These are phyloP conservation scores for Epizoanthus ramosus DNA, from an alignment of 92 coral and sea anemone species.

Conservation along the genomic window DNA sequence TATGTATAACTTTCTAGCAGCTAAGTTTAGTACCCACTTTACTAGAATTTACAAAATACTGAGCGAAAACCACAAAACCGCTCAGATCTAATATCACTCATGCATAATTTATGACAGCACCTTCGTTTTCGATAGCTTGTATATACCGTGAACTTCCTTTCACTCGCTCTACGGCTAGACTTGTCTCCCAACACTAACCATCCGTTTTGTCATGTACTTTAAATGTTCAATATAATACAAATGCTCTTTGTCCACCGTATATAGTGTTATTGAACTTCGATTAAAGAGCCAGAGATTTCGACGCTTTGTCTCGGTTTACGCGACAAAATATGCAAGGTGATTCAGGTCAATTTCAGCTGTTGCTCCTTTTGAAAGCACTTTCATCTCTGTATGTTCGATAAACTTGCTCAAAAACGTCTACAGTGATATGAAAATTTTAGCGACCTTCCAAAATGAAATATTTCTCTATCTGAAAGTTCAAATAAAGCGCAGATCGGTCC, in stretches of 20 bases:
- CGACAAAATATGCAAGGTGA: conserved; percentile 5
- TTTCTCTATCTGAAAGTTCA: background rate
- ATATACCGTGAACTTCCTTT: conserved; percentile 4
- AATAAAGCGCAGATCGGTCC: conserved; percentile 4
- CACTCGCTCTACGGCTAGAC: background rate
- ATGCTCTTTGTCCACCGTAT: background rate
- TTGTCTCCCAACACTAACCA: conserved; percentile 14
- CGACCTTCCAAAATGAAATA: background rate
- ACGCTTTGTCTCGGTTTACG: background rate
- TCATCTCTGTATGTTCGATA: background rate
- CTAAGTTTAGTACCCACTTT: background rate
- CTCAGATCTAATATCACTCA: background rate
- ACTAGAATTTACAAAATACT: background rate
- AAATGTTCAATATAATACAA: background rate
- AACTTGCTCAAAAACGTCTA: too few species aligned
- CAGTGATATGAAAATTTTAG: too few species aligned
- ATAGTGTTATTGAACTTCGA: background rate
- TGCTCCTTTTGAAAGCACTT: conserved; percentile 2
- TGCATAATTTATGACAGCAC: conserved; percentile 42
- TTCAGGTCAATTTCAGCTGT: conserved; percentile 26
- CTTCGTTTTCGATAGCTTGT: conserved; percentile 16
- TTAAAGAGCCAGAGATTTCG: background rate
- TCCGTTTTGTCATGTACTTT: conserved; percentile 15
- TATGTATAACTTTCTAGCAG: background rate
- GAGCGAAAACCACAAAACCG: conserved; percentile 21